phyloP scores from a whole-genome alignment of 1,140 invertebrate genomes.

The Triops cancriformis region DNA sequence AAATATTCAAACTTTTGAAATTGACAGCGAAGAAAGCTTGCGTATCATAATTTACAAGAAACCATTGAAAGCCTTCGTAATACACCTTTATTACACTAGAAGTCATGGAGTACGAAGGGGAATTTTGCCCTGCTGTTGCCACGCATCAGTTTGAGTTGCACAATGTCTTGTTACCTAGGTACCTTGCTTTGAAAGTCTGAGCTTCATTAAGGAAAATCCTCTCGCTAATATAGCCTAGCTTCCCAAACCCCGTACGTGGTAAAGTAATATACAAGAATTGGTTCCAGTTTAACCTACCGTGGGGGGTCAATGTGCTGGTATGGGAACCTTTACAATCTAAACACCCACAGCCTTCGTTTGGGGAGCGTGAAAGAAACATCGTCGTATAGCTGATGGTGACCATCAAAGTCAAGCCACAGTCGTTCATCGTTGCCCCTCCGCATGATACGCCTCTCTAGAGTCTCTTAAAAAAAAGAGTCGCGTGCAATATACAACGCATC shows the following conservation, averaged over 20 bases:
- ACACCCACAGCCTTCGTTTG: background rate
- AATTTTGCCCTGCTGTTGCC: too few relatives aligned
- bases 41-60: too few relatives aligned
- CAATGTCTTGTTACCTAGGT: too few relatives aligned
- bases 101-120: too few relatives aligned
- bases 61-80: too few relatives aligned
- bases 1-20: background rate
- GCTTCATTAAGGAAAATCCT: background rate
- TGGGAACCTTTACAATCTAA: background rate
- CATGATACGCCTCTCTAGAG: conserved; percentile 4
- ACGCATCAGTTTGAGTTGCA: too few relatives aligned
- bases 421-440: background rate
- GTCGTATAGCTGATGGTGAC: background rate
- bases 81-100: too few relatives aligned
- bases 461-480: background rate
- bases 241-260: background rate
- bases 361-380: background rate
- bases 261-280: background rate
- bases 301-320: background rate
- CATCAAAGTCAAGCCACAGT: background rate
- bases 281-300: background rate
- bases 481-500: background rate
- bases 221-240: background rate
- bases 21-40: background rate
- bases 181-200: too few relatives aligned